Conservation (phyloP, 2,113 vertebrate species). For the Ibidorhyncha struthersii region DNA sequence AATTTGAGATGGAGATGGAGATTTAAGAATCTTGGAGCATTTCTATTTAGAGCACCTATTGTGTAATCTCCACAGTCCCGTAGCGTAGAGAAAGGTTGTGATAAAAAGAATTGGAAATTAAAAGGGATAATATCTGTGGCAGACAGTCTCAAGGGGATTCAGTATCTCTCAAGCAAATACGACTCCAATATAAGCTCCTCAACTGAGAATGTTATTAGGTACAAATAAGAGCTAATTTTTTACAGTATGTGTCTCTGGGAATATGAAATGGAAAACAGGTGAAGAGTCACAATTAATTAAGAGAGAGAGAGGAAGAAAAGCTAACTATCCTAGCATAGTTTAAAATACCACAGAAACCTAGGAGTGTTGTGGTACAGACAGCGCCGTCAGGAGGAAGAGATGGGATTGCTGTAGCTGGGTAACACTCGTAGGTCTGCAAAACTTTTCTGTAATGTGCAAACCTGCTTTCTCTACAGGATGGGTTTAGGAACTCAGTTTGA, state of each 20-base stretch:
- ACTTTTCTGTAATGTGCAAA: background rate
- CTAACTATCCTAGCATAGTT: background rate
- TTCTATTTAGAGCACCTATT: slow-evolving; percentile 50
- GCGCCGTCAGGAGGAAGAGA: background rate
- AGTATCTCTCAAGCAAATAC: slow-evolving; percentile 51
- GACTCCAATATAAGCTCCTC: slow-evolving; percentile 41
- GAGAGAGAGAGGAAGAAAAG: background rate
- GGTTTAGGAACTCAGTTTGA: background rate
- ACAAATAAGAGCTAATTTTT: slow-evolving; percentile 70
- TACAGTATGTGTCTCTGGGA: slow-evolving; percentile 48
- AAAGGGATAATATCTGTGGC: slow-evolving; percentile 63
- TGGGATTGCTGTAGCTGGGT: background rate
- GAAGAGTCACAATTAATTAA: slow-evolving; percentile 55
- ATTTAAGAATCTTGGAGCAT: slow-evolving; percentile 30
- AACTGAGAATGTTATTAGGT: slow-evolving; percentile 54
- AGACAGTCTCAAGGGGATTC: slow-evolving; percentile 46
- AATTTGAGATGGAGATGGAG: slow-evolving; percentile 41
- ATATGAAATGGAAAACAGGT: slow-evolving; percentile 51
- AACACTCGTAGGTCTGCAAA: background rate
- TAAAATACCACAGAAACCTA: background rate
- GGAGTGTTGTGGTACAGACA: background rate
- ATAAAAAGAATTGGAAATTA: slow-evolving; percentile 69
- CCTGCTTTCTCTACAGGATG: background rate
- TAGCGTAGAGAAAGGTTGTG: slow-evolving; percentile 34
- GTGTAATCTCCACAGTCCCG: background rate